Evolutionary conservation across 1,140 invertebrate species (phyloP), one percentile per base, ranked within the genome.

Genomic region (Drosophila chauvacae): DNA sequence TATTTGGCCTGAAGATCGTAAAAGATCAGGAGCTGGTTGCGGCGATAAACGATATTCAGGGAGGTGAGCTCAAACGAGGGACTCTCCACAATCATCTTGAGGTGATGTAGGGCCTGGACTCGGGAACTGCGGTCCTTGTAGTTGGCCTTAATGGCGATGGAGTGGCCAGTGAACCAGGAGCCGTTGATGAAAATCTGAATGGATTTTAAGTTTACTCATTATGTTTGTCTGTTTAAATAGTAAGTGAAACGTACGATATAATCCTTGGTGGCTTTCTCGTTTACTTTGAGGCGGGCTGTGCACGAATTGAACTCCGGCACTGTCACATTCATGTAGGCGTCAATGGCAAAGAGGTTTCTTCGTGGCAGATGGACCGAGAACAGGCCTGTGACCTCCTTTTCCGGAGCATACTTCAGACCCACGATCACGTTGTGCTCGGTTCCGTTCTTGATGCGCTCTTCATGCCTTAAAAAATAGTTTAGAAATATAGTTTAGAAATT

Each of bases 81-180:
- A 57, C 96, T 96, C 73, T 94, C 95, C 1, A 96, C 81, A 1
- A 96, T 85, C 13, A 96, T 81, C 82, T 97, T 97, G 0, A 97
- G 60, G 20, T 94, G 94, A 62, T 96, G 95, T 65, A 94, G 94
- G 0, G 94, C 94, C 57, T 95, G 90, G 9, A 94, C 93, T 0
- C 93, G 92, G 5, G 94, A 94, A 0, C 95, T 96, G 76, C 94
- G 94, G 84, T 97, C 96, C 55, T 95, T 94, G 79, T 97, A 97
- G 7, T 94, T 93, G 2, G 96, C 96, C 45, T 94, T 94, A 1
- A 95, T 93, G 6, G 94, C 94, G 30, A 96, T 93, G 44, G 95
- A 96, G 57, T 96, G 95, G 3, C 96, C 96, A 62, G 95, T 96
- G 82, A 97, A 97, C 96, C 96, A 97, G 0, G 95, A 94, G 0